Evolutionary conservation across 2,888 invertebrate genomes (phyloP).

Genomic region (Bhutanitis thaidina): DNA sequence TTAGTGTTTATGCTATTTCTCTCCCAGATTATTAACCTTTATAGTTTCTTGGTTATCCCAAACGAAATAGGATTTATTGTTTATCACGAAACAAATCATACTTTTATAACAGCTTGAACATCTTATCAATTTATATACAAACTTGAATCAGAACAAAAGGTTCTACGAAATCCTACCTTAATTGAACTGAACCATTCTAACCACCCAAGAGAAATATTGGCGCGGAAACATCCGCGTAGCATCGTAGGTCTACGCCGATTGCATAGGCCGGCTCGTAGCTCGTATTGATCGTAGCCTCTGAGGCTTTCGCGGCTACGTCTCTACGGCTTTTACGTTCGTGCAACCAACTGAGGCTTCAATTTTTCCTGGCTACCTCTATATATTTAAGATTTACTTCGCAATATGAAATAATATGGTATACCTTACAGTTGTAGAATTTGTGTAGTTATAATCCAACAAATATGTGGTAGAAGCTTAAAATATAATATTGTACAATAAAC

Average conservation of each 20-base stretch:
- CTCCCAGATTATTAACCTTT: no score
- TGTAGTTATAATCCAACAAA: no score
- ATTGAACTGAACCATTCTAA: slow-evolving; percentile 10
- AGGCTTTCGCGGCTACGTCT: slow-evolving; percentile 26
- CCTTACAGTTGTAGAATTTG: no score
- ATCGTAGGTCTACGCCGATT: slow-evolving; percentile 26
- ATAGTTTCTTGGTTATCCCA: no score
- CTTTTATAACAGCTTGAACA: no score
- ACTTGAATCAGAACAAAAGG: background rate
- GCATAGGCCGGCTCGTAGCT: slow-evolving; percentile 24
- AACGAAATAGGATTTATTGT: no score
- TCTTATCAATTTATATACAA: background rate
- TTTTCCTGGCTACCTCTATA: slow-evolving; percentile 1
- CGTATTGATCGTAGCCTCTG: slow-evolving; percentile 34
- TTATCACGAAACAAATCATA: no score
- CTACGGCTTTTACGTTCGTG: slow-evolving; percentile 28
- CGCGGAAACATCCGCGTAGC: slow-evolving; percentile 11
- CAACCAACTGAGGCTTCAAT: slow-evolving; percentile 13
- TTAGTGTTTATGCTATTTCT: no score
- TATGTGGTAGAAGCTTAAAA: no score
- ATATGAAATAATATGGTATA: background rate
- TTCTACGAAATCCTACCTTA: slow-evolving; percentile 1
- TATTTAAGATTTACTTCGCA: background rate
- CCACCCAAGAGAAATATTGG: slow-evolving; percentile 10
- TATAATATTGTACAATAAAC: no score